Percentiles rank a stretch among this genome's conserved stretches.
Conservation (phyloP, 2,113 vertebrate species). For the Nestor notabilis region DNA sequence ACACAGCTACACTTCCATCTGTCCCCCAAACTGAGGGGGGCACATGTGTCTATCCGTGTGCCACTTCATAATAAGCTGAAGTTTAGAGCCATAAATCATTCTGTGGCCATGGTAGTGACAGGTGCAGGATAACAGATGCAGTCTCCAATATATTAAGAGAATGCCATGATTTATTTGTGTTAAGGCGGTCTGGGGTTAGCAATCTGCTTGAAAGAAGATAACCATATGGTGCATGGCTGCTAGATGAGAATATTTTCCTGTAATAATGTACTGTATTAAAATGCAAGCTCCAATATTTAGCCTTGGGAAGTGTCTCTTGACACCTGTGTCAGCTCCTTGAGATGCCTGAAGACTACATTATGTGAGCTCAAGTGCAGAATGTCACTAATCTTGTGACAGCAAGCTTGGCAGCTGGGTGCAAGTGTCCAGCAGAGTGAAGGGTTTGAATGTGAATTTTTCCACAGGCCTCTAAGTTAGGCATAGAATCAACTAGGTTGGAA, state of each 20-base stretch:
- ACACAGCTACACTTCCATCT: slow-evolving; percentile 40
- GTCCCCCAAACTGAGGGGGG: neutral
- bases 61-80: slow-evolving; percentile 23
- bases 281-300: slow-evolving; percentile 54
- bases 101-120: slow-evolving; percentile 24
- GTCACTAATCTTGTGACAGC: slow-evolving; percentile 10
- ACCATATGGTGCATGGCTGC: slow-evolving; percentile 69
- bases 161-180: slow-evolving; percentile 68
- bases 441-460: neutral
- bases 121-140: slow-evolving; percentile 64
- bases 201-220: slow-evolving; percentile 62
- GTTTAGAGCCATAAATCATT: slow-evolving; percentile 60
- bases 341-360: neutral
- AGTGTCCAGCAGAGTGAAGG: neutral
- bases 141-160: slow-evolving; percentile 34
- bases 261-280: slow-evolving; percentile 52
- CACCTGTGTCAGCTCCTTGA: slow-evolving; percentile 55
- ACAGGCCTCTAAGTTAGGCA: neutral
- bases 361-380: neutral
- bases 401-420: neutral
- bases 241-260: slow-evolving; percentile 47
- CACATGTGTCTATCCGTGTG: slow-evolving; percentile 15
- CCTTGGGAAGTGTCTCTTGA: slow-evolving; percentile 55
- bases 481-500: neutral
- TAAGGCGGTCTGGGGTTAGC: slow-evolving; percentile 53